Base-by-base conservation (phyloP, 2,113 vertebrate species). In the crab-eating macaque (Macaca fascicularis) region DNA sequence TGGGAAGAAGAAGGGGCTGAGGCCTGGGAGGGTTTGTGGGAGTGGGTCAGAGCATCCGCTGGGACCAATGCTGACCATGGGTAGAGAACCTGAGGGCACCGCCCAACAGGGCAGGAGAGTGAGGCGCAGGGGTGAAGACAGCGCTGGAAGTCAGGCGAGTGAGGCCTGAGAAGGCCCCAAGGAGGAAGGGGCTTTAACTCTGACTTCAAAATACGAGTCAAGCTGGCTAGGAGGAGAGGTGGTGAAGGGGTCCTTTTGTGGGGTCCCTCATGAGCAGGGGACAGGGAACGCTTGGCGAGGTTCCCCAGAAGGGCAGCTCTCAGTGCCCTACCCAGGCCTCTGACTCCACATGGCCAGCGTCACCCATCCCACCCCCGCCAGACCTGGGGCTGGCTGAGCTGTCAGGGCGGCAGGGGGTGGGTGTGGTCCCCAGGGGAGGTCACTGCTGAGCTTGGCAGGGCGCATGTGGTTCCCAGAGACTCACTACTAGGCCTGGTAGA, bases 281-380 rank as follows among this genome's bases (percentile, higher is more conserved):
- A 2, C 48, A 6, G 16, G 35, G 19, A 6, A 10, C 27, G 50
- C 79, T 79, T 40, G 48, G 27, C 0, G 30, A 35, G 12, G 55
- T 10, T 50, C 23, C 94, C 30, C 13, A 22, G 67, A 23, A 11
- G 13, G 72, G 82, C 84, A 14, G 32, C 40, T 27, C 0, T 14
- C 17, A 0, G 30, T 0, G 22, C 10, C 11, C 23, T 6, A 14
- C 20, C 1, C 23, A 2, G 45, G 2, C 17, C 32, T 25, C 45
- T 13, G 74, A 32, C 38, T 13, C 3, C 72, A 10, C 23, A 1
- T 2, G 79, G 14, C 69, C 79, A 9, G 35, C 61, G 1, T 64
- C 30, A n/a, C 80, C 69, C 45, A 30, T 81, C 67, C 23, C 32
- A 10, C 35, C 0, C 14, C 38, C 0, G 14, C 40, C 22, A 12